Evolutionary conservation across 2,888 invertebrate species (phyloP), one percentile per base, ranked within the genome.

Genomic region (Emmelina monodactyla): DNA sequence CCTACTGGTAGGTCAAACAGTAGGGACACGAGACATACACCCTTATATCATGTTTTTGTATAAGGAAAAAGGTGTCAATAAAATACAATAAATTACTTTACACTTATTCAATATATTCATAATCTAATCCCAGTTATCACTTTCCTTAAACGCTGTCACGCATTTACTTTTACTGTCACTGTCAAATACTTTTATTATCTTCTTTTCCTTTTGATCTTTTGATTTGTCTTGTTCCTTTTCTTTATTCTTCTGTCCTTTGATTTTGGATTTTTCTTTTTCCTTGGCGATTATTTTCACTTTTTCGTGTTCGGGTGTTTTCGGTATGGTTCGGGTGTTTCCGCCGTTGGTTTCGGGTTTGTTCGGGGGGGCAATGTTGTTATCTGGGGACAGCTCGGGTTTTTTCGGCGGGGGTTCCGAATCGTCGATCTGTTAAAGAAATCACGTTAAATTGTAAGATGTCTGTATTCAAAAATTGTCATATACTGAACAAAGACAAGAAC

Each of bases 81-180:
- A 22, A 7, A 11, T n/a, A 16, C 14, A 25, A 16, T 31, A 31
- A 32, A 30, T 33, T 44, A 49, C 41, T 36, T 51, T 51, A 45
- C 44, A 42, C 37, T 12, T 11, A 36, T 32, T 40, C 45, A 35
- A 47, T 40, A 40, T 44, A 43, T 47, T 49, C 45, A 50, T 49
- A 45, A 48, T 40, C 59, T 58, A 78, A 50, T 73, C 75, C 76
- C 76, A 78, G 54, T 55, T 64, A 37, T 73, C 71, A 42, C 71
- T 76, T 50, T 76, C 76, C 46, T 69, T 67, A 49, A 78, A 78
- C 42, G 66, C 68, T 2, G 58, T 33, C 31, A 71, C 72, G 41
- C 70, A 60, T 25, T 56, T 53, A 25, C 55, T 46, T 39, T 58
- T 62, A 14, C 53, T 51, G 39, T 53, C 46, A 28, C 45, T 51